Evolutionary conservation across 2,888 invertebrate genomes (phyloP).

Genomic region (Drosophila crucigera): DNA sequence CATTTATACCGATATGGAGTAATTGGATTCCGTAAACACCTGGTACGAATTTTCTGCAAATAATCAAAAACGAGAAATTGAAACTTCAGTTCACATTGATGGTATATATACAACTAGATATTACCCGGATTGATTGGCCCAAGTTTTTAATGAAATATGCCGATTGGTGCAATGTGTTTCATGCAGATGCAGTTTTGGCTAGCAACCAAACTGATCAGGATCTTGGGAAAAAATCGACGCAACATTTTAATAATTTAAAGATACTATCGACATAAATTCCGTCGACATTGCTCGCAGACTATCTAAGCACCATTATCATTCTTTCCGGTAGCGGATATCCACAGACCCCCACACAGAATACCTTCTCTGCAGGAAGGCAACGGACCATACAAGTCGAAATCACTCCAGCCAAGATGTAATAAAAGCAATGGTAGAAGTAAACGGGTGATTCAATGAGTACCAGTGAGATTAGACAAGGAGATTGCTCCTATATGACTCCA

Average conservation of each 20-base stretch:
- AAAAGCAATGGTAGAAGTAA: background rate
- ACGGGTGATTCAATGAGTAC: background rate
- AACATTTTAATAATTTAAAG: background rate
- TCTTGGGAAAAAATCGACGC: background rate
- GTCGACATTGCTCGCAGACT: background rate
- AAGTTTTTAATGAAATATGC: background rate
- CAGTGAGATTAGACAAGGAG: background rate
- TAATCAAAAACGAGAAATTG: conserved; percentile 17
- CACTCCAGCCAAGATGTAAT: background rate
- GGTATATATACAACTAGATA: background rate
- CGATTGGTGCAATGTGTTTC: background rate
- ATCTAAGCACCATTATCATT: background rate
- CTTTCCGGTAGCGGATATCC: background rate
- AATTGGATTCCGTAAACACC: conserved; percentile 83
- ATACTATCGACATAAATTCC: background rate
- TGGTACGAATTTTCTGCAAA: conserved; percentile 83
- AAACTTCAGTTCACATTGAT: background rate
- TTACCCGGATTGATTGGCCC: background rate
- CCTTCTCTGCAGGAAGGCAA: background rate
- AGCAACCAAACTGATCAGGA: background rate
- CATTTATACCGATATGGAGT: conserved; percentile 83
- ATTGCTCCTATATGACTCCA: background rate
- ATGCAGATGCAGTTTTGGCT: background rate
- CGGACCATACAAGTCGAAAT: background rate
- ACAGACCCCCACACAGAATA: background rate